Base-by-base conservation (phyloP, 2,888 invertebrate genomes). In the Anagyrus pseudococci region DNA sequence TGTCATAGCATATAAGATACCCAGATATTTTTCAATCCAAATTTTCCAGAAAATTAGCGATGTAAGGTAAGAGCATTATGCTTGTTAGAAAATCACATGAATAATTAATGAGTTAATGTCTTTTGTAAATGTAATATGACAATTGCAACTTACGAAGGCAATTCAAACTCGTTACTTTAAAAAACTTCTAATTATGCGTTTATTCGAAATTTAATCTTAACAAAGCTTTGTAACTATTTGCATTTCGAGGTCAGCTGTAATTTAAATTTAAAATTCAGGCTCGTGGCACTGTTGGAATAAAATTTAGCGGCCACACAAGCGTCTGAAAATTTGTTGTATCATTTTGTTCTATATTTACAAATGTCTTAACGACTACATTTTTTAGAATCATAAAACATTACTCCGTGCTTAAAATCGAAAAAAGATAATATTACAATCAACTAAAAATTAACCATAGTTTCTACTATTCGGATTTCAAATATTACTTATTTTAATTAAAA, bases 261-360 rank as follows among this genome's bases (percentile, higher is more conserved):
- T 59, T 59, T 59, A 37, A 59, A 59, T 59, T 59, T 59, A 44
- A 53, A 59, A 59, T 59, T 13, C 23, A 52, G 46, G 37, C 47
- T 53, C 25, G 29, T 40, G 26, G 23, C 19, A 50, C 20, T 58
- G 50, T 58, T 26, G 29, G 17, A 22, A 13, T 8, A 8, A n/a
- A 44, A 43, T 26, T 43, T 58, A 15, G 29, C n/a, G 20, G 22
- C 25, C 7, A 1, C 2, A 37, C 10, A 13, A 43, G 19, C 29
- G n/a, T 13, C 15, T 20, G 15, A 29, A n/a, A 20, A 19, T 43
- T 1, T 22, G 7, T 26, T n/a, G n/a, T n/a, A n/a, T n/a, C n/a
- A n/a, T n/a, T n/a, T n/a, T n/a, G n/a, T n/a, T n/a, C n/a, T n/a
- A n/a, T n/a, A n/a, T n/a, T n/a, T n/a, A n/a, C n/a, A n/a, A n/a